Evolutionary conservation across 2,113 vertebrate species (phyloP).

Genomic region (Dinomys branickii): DNA sequence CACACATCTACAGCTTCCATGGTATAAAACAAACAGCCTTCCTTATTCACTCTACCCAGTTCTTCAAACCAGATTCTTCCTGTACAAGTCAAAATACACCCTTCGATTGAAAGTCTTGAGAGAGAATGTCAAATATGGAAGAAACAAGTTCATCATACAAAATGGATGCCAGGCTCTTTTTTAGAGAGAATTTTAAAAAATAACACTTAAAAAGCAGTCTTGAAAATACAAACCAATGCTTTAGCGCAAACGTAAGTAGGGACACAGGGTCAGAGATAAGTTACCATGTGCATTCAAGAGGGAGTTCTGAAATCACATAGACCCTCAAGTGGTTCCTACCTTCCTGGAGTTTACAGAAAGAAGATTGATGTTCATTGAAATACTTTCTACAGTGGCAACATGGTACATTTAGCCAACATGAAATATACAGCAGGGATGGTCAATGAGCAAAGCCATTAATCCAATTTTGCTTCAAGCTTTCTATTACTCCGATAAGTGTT

Average conservation of each 20-base stretch:
- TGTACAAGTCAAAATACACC: not conserved
- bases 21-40: not conserved
- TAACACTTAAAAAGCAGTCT: not conserved
- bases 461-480: not conserved
- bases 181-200: not conserved
- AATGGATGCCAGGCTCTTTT: conserved; percentile 3
- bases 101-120: not conserved
- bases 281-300: not conserved
- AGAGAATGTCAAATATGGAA: not conserved
- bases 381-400: not conserved
- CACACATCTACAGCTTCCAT: not conserved
- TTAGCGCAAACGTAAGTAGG: not conserved
- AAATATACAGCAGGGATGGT: not conserved
- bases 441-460: not conserved
- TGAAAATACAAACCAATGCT: not conserved
- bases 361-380: not conserved
- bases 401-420: not conserved
- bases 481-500: not conserved
- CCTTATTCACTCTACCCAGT: not conserved
- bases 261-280: not conserved
- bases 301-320: not conserved
- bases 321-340: not conserved
- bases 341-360: not conserved
- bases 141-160: not conserved
- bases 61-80: not conserved